phyloP scores from a whole-genome alignment of 2,113 vertebrate genomes.

The Hydrochoerus hydrochaeris region DNA sequence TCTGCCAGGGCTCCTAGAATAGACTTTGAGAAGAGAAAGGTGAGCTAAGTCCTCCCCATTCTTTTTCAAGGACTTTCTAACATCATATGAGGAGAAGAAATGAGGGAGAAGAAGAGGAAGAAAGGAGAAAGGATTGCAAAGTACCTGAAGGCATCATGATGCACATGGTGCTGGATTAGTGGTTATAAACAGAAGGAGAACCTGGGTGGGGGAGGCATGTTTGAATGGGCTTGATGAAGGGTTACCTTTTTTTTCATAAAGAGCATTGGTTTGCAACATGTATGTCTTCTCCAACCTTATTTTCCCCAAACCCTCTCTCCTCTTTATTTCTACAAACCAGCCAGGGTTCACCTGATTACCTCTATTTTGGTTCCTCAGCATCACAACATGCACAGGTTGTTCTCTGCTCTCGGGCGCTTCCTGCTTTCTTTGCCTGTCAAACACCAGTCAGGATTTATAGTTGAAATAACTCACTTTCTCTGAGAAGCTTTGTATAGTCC shows the following conservation, averaged over 20 bases:
- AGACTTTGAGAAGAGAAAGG: not conserved
- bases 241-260: not conserved
- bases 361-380: accelerated
- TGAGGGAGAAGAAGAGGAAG: no score
- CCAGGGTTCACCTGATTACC: not conserved
- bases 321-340: not conserved
- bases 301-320: not conserved
- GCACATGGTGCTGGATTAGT: no score
- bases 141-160: not conserved
- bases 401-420: not conserved
- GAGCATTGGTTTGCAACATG: not conserved
- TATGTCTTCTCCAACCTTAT: not conserved
- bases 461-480: not conserved
- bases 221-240: not conserved
- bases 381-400: accelerated
- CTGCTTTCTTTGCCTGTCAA: not conserved
- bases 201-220: accelerated
- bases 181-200: not conserved
- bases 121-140: not conserved
- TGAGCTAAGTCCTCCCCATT: not conserved
- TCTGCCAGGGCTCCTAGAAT: not conserved
- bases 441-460: not conserved
- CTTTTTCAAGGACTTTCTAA: not conserved
- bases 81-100: no score
- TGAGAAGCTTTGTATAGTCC: not conserved